A percentile compares a stretch with the other conserved stretches of the same genome.
Evolutionary conservation across 2,113 vertebrate species (phyloP).

Genomic region (Apeltes quadracus): DNA sequence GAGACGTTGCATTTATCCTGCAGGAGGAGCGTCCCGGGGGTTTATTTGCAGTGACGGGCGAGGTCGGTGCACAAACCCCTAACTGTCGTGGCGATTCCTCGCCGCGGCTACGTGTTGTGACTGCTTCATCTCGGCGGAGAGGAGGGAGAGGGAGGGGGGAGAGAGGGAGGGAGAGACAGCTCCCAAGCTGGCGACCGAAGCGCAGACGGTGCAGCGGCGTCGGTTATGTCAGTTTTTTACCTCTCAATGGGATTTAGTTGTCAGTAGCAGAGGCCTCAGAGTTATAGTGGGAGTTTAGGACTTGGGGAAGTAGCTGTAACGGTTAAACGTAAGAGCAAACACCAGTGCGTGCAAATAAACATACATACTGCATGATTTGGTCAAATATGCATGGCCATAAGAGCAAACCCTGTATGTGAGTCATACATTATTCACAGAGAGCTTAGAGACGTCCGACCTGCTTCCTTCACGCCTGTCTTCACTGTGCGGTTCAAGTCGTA

Average conservation of each 20-base stretch:
- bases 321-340: conserved; percentile 2
- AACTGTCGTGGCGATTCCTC: not conserved
- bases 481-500: not conserved
- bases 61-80: not conserved
- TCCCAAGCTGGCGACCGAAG: too few species aligned
- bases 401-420: conserved; percentile 34
- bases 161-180: not conserved
- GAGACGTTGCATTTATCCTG: not conserved
- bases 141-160: not conserved
- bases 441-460: not conserved
- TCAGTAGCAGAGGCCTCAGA: not conserved
- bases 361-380: conserved; percentile 30
- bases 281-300: not conserved
- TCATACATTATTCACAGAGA: conserved; percentile 55
- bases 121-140: not conserved
- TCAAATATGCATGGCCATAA: conserved; percentile 54
- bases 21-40: not conserved
- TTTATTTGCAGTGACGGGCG: not conserved
- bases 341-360: not conserved
- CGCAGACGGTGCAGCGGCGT: not conserved
- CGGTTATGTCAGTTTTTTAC: not conserved
- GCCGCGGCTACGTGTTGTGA: too few species aligned
- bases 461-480: not conserved
- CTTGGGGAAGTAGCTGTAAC: not conserved
- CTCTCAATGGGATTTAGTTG: not conserved